Evolutionary conservation across 2,113 vertebrate genomes (phyloP), one percentile per base, ranked within the genome.

Genomic region (Romanogobio albipinnatus): DNA sequence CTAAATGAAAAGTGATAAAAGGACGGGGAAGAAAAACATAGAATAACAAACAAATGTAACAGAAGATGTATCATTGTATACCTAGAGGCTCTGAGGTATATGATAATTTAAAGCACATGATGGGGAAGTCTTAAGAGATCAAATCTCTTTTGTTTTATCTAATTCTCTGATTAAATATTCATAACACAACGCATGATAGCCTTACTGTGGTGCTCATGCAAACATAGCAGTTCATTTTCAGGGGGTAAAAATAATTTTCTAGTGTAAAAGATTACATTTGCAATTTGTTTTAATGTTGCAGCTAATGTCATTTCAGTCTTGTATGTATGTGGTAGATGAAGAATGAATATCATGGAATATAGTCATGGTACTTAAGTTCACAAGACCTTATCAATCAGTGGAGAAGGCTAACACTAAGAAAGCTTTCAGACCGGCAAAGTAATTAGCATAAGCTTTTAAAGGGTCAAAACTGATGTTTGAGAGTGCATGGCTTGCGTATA

Each of bases 301-400:
- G 45, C 45, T 68, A 49, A 62, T 47, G 58, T 64, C 4, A 79
- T 79, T 29, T 62, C 4, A 1, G 26, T 33, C 7, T 66, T n/a
- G n/a, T n/a, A n/a, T 75, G 59, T 61, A 9, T 47, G 71, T 14
- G 29, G 10, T 76, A 56, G 61, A 19, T 61, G 51, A 88, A 75
- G 39, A 82, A 49, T 85, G 68, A 81, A 39, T 39, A 39, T 39
- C 39, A 39, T 39, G 39, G 39, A 39, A 39, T 39, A 39, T 7
- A 49, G 26, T 85, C 82, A 59, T 47, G 68, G 58, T 9, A 45
- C 74, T 76, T 79, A 85, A 70, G 29, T 86, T 82, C 84, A 78
- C 77, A 85, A 80, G n/a, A 74, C 56, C 64, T 70, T 83, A 85
- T 73, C 76, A 87, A 75, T 85, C 86, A 84, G 29, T 53, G 78